phyloP scores from a whole-genome alignment of 1,140 invertebrate species.

The Tetramorium alpestre region DNA sequence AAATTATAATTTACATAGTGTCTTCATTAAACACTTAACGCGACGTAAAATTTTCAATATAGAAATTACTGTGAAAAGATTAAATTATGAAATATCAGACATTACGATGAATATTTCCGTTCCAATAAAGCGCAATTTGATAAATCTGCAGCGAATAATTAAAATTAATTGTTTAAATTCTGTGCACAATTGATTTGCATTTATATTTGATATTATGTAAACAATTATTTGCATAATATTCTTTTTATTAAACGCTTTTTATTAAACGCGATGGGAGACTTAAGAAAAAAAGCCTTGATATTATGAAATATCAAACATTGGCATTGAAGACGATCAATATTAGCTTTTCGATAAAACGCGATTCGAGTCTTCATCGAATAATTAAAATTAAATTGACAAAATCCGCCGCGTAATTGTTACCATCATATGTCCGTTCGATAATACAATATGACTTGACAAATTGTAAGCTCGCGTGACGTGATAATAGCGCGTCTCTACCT shows the following conservation, averaged over 20 bases:
- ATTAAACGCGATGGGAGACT: background rate
- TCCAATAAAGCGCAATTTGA: background rate
- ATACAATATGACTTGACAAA: constrained; percentile 23
- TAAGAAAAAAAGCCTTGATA: background rate
- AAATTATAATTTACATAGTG: background rate
- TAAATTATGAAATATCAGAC: background rate
- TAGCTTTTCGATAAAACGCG: background rate
- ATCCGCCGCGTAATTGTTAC: background rate
- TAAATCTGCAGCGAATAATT: background rate
- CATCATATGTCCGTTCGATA: background rate
- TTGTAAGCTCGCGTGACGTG: constrained; percentile 12
- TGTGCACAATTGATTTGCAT: background rate
- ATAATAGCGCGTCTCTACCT: constrained; percentile 15
- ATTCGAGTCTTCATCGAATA: background rate
- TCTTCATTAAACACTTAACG: background rate
- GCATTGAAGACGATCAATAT: background rate
- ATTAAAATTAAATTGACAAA: constrained; percentile 28
- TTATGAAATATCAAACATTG: background rate
- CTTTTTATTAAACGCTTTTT: background rate
- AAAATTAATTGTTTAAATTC: background rate
- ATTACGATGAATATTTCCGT: background rate
- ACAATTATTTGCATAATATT: background rate
- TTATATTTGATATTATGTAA: background rate
- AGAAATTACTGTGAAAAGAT: background rate
- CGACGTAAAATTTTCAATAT: background rate